A percentile compares a stretch with the other conserved stretches of the same genome.
phyloP scores from a whole-genome alignment of 2,888 invertebrate genomes.

The Drosophila melanosoma region DNA sequence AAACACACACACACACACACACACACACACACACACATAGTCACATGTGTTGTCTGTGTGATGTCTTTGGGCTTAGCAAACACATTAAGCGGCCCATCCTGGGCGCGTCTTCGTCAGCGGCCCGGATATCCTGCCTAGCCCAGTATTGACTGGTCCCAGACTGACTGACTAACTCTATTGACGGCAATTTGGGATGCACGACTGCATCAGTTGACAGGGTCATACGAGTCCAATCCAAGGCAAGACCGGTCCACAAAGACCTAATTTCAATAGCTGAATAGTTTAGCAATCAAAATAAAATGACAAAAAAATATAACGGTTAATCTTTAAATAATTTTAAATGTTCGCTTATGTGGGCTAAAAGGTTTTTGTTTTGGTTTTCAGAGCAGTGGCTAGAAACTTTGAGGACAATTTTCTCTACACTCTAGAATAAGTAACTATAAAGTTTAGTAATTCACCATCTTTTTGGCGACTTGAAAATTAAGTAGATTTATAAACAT shows the following conservation, averaged over 20 bases:
- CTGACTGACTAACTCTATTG: conserved; percentile 51
- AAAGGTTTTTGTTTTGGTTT: neutral
- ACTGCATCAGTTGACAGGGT: conserved; percentile 60
- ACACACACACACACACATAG: conserved; percentile 2
- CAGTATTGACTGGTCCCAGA: conserved; percentile 36
- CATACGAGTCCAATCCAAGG: conserved; percentile 23
- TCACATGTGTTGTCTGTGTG: neutral
- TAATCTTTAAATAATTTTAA: neutral
- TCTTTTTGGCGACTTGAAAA: neutral
- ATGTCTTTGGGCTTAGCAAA: conserved; percentile 57
- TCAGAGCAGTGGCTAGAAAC: neutral
- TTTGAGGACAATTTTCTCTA: neutral
- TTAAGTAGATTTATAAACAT: neutral
- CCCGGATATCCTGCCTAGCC: conserved; percentile 59
- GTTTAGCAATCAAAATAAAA: neutral
- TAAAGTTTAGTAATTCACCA: neutral
- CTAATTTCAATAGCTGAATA: conserved; percentile 25
- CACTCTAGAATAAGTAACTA: neutral
- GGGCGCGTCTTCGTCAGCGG: conserved; percentile 51
- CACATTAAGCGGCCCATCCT: conserved; percentile 68
- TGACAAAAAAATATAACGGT: neutral
- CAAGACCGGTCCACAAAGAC: conserved; percentile 19
- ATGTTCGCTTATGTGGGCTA: neutral
- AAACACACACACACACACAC: neutral
- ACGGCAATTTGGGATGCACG: conserved; percentile 76